Evolutionary conservation across 2,113 vertebrate genomes (phyloP), one percentile per base, ranked within the genome.

Genomic region (Alethe diademata): DNA sequence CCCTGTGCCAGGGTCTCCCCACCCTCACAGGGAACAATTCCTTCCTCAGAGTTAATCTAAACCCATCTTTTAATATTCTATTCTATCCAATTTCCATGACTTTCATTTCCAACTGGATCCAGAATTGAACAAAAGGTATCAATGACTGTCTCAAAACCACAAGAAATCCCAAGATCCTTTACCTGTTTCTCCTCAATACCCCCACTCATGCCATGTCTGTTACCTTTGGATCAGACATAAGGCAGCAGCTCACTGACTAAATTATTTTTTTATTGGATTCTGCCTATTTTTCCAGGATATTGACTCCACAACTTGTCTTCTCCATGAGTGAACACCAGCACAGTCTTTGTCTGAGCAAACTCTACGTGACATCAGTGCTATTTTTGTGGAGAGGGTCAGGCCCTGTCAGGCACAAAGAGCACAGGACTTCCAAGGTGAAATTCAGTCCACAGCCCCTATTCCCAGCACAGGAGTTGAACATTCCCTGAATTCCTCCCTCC

Each of bases 401-500:
- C 48, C 70, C 73, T 67, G 72, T 7, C 36, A 75, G n/a, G 42
- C 35, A 95, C 33, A 79, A 78, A 73, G 28, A 78, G 45, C 54
- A 69, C 28, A 72, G 65, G 82, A 42, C 15, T 66, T 82, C 42
- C 0, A 0, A 74, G 65, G 65, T 56, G 80, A 31, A 97, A 89
- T 86, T 91, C 12, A 96, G 83, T 31, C 22, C 53, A 29, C 50
- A 65, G 51, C 4, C 56, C 38, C 51, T 12, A 0, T 83, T 84
- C 50, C 51, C 73, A 62, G 48, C 29, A 29, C 15, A 9, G 28
- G 43, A 81, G 53, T 14, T 1, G 3, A 71, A 74, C 73, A 78
- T 95, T 87, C 65, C 73, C 76, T 75, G 73, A 91, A 96, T 91
- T 83, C 91, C 76, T 72, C 19, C 48, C 65, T 83, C 80, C 88